Conservation (phyloP, 1,140 invertebrate genomes). For the Panonychus citri region DNA sequence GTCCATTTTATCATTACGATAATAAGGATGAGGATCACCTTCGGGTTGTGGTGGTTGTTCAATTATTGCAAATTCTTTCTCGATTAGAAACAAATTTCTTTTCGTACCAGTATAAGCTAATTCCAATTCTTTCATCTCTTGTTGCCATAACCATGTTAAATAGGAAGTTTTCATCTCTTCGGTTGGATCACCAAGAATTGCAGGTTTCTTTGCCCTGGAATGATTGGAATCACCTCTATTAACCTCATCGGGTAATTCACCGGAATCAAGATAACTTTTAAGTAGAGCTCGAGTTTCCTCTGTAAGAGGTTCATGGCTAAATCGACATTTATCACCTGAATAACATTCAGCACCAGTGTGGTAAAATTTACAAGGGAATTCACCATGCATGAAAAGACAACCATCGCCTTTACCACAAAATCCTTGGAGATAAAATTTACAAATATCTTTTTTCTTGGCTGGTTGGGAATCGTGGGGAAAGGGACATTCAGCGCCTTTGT, state of each 20-base stretch:
- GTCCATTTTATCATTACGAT: conserved; percentile 1
- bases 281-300: conserved; percentile 42
- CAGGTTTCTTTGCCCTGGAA: not conserved
- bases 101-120: conserved; percentile 7
- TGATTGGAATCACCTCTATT: not conserved
- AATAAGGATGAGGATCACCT: conserved; percentile 1
- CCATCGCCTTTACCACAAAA: conserved; percentile 80
- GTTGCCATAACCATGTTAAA: conserved; percentile 10
- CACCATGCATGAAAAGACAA: conserved; percentile 86
- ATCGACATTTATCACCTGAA: conserved; percentile 58
- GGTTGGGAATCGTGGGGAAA: conserved; percentile 64
- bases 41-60: conserved; percentile 8
- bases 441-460: conserved; percentile 55
- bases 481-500: conserved; percentile 50
- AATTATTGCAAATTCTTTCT: conserved; percentile 2
- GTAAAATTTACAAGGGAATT: conserved; percentile 92
- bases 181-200: conserved; percentile 5
- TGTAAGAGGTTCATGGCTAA: conserved; percentile 64
- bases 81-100: conserved; percentile 9
- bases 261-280: conserved; percentile 18
- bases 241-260: conserved; percentile 7
- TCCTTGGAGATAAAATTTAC: conserved; percentile 88
- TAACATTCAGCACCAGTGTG: conserved; percentile 71
- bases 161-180: conserved; percentile 8
- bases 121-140: conserved; percentile 12